A percentile compares a stretch with the other conserved stretches of the same genome.
Evolutionary conservation across 2,113 vertebrate species (phyloP).

Genomic region (Heliornis fulica): DNA sequence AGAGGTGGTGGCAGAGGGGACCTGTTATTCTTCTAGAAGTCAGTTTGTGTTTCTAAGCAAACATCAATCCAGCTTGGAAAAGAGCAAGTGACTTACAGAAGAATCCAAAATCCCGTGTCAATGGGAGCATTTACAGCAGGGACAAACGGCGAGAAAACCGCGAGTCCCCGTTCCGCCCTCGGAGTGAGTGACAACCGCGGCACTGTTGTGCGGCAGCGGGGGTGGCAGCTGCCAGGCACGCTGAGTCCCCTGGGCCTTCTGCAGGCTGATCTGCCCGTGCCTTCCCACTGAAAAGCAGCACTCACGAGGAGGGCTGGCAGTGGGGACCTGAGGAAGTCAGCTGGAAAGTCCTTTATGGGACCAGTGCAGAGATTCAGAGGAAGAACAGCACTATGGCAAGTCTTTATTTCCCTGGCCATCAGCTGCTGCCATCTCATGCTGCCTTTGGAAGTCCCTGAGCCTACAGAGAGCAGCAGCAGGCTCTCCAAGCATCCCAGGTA

Average conservation of each 20-base stretch:
- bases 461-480: fast-evolving
- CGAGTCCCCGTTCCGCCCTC: neutral
- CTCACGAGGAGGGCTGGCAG: neutral
- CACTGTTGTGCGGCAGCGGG: neutral
- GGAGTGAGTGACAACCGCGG: neutral
- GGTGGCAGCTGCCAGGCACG: neutral
- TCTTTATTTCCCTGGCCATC: neutral
- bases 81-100: neutral
- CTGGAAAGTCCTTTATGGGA: neutral
- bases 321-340: neutral
- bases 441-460: neutral
- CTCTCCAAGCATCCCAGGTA: neutral
- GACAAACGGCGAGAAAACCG: neutral
- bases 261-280: neutral
- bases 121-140: neutral
- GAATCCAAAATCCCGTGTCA: neutral
- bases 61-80: neutral
- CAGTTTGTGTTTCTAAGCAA: neutral
- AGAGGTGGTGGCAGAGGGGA: neutral
- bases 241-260: neutral
- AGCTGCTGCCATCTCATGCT: neutral
- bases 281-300: neutral
- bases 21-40: neutral
- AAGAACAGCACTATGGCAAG: neutral
- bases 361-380: neutral